Conservation (phyloP, 1,140 invertebrate genomes). For the Cyclina sinensis region DNA sequence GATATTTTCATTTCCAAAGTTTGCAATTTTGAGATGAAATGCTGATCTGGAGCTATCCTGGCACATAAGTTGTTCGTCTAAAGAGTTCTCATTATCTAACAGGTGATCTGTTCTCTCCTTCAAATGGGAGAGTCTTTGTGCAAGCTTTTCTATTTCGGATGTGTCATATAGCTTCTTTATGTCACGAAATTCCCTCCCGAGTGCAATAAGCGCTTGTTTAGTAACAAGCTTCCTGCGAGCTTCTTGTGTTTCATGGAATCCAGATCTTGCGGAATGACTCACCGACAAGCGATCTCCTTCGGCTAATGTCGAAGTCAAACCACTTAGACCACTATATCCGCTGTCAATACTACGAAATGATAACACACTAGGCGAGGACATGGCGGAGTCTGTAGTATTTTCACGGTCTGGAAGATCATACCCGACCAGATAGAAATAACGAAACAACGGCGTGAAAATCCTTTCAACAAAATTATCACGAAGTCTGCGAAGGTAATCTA, state of each 20-base stretch:
- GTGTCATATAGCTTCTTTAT: conserved; percentile 82
- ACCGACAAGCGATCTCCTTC: conserved; percentile 62
- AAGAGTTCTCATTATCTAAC: conserved; percentile 78
- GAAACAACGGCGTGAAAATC: conserved; percentile 81
- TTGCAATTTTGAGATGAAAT: conserved; percentile 75
- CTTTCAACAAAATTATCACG: conserved; percentile 79
- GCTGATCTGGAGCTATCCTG: conserved; percentile 79
- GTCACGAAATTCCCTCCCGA: conserved; percentile 79
- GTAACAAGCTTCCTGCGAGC: conserved; percentile 71
- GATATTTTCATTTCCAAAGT: conserved; percentile 74
- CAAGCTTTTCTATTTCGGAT: conserved; percentile 77
- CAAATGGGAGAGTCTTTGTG: conserved; percentile 78
- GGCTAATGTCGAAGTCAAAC: conserved; percentile 26
- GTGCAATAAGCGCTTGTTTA: conserved; percentile 74
- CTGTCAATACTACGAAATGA: conserved; percentile 70
- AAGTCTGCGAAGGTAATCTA: conserved; percentile 79
- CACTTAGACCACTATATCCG: conserved; percentile 68
- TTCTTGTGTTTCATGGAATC: conserved; percentile 66
- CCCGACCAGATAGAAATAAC: conserved; percentile 79
- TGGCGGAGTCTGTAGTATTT: conserved; percentile 69
- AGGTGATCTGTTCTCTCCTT: conserved; percentile 81
- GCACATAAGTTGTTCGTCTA: conserved; percentile 78
- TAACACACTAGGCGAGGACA: conserved; percentile 75
- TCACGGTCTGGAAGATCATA: conserved; percentile 67
- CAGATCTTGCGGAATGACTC: conserved; percentile 56